These are phyloP conservation scores for Cyanoliseus patagonus DNA, from an alignment of 2,113 vertebrate species.

Conservation along the genomic window DNA sequence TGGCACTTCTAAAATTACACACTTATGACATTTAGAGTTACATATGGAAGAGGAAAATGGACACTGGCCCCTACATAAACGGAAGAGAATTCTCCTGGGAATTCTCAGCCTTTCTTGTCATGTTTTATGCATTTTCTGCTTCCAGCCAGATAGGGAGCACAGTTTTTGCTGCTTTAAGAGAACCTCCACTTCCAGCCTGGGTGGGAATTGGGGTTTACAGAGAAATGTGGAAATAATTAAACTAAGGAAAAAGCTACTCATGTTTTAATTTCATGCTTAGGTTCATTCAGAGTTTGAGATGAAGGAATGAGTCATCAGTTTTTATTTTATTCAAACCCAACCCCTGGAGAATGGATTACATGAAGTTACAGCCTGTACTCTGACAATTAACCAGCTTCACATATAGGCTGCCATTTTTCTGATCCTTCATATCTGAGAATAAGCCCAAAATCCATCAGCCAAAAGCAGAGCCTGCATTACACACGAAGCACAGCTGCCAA, in stretches of 20 bases:
- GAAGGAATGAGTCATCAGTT: conserved; percentile 27
- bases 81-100: neutral
- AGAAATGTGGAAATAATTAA: conserved; percentile 53
- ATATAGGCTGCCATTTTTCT: neutral
- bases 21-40: neutral
- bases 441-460: neutral
- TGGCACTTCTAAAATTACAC: neutral
- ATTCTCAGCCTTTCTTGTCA: neutral
- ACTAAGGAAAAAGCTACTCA: neutral
- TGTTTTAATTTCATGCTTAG: conserved; percentile 43
- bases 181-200: neutral
- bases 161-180: neutral
- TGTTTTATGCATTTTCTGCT: neutral
- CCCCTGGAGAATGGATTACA: neutral
- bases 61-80: neutral
- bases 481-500: rapidly evolving
- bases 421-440: neutral
- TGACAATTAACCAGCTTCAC: neutral
- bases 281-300: conserved; percentile 52
- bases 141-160: neutral
- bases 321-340: neutral
- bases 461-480: neutral
- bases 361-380: neutral
- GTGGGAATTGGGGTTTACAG: neutral
- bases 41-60: neutral